Percentiles rank a stretch among this genome's conserved stretches.
Conservation (phyloP, 2,797 vertebrate genomes). For the Crocidura indochinensis region DNA sequence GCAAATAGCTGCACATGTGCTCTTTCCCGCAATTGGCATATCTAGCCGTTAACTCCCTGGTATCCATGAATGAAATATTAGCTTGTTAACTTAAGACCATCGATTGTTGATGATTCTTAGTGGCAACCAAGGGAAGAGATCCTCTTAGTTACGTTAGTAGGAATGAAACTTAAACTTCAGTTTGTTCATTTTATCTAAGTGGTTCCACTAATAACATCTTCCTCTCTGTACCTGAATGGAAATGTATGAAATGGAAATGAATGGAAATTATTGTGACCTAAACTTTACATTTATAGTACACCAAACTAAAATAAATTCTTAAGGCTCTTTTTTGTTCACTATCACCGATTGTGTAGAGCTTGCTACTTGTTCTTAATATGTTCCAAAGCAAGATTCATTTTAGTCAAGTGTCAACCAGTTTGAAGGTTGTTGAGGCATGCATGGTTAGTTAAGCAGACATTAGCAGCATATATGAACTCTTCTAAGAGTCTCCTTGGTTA, state of each 20-base stretch:
- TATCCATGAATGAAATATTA: conserved; percentile 93
- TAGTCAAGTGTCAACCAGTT: neutral
- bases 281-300: conserved; percentile 64
- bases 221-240: conserved; percentile 67
- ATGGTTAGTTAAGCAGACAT: conserved; percentile 22
- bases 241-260: too few species aligned
- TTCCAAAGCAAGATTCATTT: conserved; percentile 78
- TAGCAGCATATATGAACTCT: conserved; percentile 55
- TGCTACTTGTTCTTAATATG: conserved; percentile 56
- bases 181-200: conserved; percentile 80
- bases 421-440: conserved; percentile 48
- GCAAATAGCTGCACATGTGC: conserved; percentile 92
- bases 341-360: conserved; percentile 22
- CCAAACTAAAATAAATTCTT: conserved; percentile 74
- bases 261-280: conserved; percentile 65
- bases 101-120: conserved; percentile 88
- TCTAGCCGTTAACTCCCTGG: conserved; percentile 91
- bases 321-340: conserved; percentile 21
- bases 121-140: conserved; percentile 83
- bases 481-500: conserved; percentile 21
- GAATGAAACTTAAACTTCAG: conserved; percentile 73
- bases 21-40: conserved; percentile 89
- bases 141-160: conserved; percentile 87
- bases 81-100: conserved; percentile 91
- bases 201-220: conserved; percentile 62